phyloP scores from a whole-genome alignment of 2,113 vertebrate species.

The Helogale parvula region DNA sequence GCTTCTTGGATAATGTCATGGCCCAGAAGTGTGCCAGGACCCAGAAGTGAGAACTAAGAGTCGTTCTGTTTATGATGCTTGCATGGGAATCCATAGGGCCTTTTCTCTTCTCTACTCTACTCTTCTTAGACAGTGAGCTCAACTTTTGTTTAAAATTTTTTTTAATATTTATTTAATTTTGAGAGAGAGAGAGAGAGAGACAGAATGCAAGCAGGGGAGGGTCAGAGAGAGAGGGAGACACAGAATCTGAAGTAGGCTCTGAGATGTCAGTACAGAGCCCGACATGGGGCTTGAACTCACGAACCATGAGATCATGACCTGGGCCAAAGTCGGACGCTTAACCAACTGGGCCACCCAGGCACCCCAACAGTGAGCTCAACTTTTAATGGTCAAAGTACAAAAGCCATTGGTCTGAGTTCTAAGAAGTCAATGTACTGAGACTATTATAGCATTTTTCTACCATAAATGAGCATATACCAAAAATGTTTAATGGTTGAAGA shows the following conservation, averaged over 20 bases:
- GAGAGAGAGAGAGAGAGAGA: too few relatives aligned
- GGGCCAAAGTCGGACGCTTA: too few relatives aligned
- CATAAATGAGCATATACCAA: not conserved
- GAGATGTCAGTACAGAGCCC: too few relatives aligned
- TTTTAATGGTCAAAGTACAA: not conserved
- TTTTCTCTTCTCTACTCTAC: not conserved
- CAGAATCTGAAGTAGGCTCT: too few relatives aligned
- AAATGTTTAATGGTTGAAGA: slow-evolving; percentile 4
- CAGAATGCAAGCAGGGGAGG: too few relatives aligned
- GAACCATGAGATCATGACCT: too few relatives aligned
- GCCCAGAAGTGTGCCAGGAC: not conserved
- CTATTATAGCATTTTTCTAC: not conserved
- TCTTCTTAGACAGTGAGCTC: not conserved
- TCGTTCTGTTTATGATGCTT: not conserved
- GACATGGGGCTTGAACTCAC: too few relatives aligned
- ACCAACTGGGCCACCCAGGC: too few relatives aligned
- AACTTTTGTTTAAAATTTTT: too few relatives aligned
- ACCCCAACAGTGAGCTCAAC: not conserved
- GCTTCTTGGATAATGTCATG: not conserved
- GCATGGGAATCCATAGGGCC: not conserved
- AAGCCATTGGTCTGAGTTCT: not conserved
- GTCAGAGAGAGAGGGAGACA: too few relatives aligned
- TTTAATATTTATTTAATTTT: too few relatives aligned
- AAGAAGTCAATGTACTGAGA: not conserved
- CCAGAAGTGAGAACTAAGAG: not conserved